These are phyloP conservation scores for Drosophila teissieri DNA, from an alignment of 1,140 invertebrate species.

Conservation along the genomic window DNA sequence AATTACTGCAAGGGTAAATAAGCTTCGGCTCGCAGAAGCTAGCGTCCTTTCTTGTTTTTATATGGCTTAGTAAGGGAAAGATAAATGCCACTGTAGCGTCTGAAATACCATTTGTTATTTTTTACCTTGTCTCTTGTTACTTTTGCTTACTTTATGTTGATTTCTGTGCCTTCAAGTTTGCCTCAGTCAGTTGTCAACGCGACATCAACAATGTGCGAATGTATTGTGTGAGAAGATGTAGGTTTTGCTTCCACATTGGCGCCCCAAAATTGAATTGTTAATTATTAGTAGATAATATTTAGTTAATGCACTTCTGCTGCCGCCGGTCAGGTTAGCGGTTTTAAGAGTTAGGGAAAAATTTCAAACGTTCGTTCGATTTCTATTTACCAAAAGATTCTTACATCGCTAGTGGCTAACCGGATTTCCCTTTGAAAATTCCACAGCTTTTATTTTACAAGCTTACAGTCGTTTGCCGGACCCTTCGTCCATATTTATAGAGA, in stretches of 20 bases:
- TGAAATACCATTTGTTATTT: not conserved
- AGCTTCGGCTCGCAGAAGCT: too few relatives aligned
- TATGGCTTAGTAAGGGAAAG: not conserved
- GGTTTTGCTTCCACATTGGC: slow-evolving; percentile 33
- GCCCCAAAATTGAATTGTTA: slow-evolving; percentile 56
- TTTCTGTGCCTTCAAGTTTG: not conserved
- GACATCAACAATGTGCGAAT: slow-evolving; percentile 66
- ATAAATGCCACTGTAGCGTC: not conserved
- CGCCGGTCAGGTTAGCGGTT: slow-evolving; percentile 15
- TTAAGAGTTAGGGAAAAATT: slow-evolving; percentile 8
- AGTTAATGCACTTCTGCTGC: slow-evolving; percentile 27
- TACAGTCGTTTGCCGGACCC: slow-evolving; percentile 1
- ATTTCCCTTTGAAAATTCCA: slow-evolving; percentile 3
- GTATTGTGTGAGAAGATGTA: slow-evolving; percentile 67
- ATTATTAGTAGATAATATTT: slow-evolving; percentile 44
- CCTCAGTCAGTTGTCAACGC: slow-evolving; percentile 52
- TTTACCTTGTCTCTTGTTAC: slow-evolving; percentile 17
- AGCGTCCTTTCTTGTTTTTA: too few relatives aligned
- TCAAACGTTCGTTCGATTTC: slow-evolving; percentile 6
- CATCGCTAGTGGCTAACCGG: not conserved
- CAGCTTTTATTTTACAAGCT: not conserved
- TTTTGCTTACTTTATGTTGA: slow-evolving; percentile 50
- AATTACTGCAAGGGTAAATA: too few relatives aligned
- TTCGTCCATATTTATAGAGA: slow-evolving; percentile 12
- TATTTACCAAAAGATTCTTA: slow-evolving; percentile 11